phyloP scores from a whole-genome alignment of 2,113 vertebrate species.

The Syrrhaptes paradoxus region DNA sequence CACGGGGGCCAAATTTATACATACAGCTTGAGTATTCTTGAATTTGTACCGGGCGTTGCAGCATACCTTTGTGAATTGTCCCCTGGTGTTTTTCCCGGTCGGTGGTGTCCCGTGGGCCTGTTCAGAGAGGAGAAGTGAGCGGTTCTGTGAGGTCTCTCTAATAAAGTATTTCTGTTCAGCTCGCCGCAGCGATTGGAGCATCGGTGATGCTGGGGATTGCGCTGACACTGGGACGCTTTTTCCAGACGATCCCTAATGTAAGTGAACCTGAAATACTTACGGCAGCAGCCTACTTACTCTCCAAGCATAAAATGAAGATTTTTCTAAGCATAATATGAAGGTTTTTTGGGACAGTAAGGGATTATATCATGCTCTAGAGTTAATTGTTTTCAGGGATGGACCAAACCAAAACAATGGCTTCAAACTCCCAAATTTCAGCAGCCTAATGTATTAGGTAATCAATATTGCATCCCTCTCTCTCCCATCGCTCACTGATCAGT shows the following conservation, averaged over 20 bases:
- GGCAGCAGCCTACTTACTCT: neutral
- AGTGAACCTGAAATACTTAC: slow-evolving; percentile 20
- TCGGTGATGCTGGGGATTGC: slow-evolving; percentile 67
- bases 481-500: neutral
- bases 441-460: neutral
- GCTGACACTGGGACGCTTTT: slow-evolving; percentile 47
- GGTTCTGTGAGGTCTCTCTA: neutral
- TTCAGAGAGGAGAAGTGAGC: neutral
- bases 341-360: neutral
- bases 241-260: slow-evolving; percentile 69
- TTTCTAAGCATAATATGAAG: neutral
- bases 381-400: neutral
- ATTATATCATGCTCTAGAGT: neutral
- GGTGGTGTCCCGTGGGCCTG: neutral
- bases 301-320: neutral
- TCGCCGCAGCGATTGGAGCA: slow-evolving; percentile 70
- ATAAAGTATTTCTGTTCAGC: slow-evolving; percentile 61
- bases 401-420: neutral
- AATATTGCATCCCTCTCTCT: neutral
- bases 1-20: neutral
- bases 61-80: neutral
- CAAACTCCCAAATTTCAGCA: neutral
- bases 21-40: neutral
- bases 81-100: neutral
- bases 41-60: neutral